Evolutionary conservation across 2,797 vertebrate species (phyloP).

Genomic region (Nannoperca obscura): DNA sequence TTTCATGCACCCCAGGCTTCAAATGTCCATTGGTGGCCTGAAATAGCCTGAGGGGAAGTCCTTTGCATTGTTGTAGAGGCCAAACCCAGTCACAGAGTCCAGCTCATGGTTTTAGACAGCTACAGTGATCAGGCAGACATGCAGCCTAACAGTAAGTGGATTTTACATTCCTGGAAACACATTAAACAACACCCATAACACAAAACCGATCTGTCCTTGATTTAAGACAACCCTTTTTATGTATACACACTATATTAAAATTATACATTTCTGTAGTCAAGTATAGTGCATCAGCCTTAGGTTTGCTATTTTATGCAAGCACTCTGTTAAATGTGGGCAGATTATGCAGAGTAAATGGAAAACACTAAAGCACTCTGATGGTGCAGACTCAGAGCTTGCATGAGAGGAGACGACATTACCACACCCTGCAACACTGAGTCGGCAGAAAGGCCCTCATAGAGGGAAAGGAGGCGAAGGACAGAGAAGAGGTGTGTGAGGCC

Average conservation of each 20-base stretch:
- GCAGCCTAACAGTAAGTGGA: conserved; percentile 12
- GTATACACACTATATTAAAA: neutral
- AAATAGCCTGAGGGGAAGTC: conserved; percentile 84
- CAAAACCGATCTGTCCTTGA: neutral
- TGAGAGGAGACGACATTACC: conserved; percentile 66
- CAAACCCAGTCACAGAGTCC: conserved; percentile 50
- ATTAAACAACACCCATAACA: conserved; percentile 1
- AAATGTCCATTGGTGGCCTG: conserved; percentile 69
- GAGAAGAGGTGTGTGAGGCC: conserved; percentile 30
- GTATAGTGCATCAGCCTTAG: neutral
- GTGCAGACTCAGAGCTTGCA: conserved; percentile 53
- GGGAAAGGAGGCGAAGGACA: conserved; percentile 48
- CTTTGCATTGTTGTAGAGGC: conserved; percentile 70
- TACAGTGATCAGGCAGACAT: conserved; percentile 1
- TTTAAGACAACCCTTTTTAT: neutral
- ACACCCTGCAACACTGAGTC: conserved; percentile 72
- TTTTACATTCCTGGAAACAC: conserved; percentile 22
- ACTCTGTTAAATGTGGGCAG: conserved; percentile 24
- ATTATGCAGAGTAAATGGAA: conserved; percentile 64
- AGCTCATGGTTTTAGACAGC: conserved; percentile 41
- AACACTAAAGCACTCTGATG: conserved; percentile 56
- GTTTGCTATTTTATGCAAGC: conserved; percentile 22
- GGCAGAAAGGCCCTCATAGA: conserved; percentile 43
- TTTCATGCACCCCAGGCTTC: conserved; percentile 62
- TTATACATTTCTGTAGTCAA: neutral